Conservation (phyloP, 1,140 invertebrate species). For the Chlorops oryzae region DNA sequence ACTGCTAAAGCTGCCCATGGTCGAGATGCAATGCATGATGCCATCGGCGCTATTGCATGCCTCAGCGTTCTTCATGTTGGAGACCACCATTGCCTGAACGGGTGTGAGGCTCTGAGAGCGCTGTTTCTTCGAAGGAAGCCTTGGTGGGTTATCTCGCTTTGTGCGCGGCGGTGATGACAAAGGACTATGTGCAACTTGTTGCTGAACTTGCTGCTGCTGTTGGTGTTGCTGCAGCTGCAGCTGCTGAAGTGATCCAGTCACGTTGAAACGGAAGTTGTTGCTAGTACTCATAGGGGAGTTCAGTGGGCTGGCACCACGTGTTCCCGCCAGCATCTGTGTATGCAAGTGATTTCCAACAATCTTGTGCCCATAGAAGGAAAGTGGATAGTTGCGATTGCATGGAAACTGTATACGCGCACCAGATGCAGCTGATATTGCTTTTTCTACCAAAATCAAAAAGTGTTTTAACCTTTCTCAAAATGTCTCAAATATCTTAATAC, state of each 20-base stretch:
- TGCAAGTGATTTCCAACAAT: conserved; percentile 44
- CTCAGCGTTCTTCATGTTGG: conserved; percentile 28
- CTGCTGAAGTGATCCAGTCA: conserved; percentile 1
- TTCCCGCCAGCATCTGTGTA: conserved; percentile 39
- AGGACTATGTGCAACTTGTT: conserved; percentile 38
- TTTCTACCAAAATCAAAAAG: conserved; percentile 34
- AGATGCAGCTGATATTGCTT: conserved; percentile 78
- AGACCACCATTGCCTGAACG: conserved; percentile 48
- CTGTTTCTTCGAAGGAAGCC: conserved; percentile 63
- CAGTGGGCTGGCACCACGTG: conserved; percentile 36
- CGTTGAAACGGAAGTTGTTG: conserved; percentile 34
- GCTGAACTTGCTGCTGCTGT: conserved; percentile 16
- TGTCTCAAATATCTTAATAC: background rate
- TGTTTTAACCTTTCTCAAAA: no score
- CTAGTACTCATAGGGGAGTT: conserved; percentile 33
- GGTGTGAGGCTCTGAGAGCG: conserved; percentile 62
- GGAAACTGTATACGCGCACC: conserved; percentile 79
- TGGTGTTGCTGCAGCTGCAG: conserved; percentile 15
- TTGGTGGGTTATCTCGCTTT: conserved; percentile 51
- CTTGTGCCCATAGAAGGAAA: conserved; percentile 50
- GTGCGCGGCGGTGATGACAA: conserved; percentile 52
- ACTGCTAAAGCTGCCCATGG: no score
- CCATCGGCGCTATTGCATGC: conserved; percentile 29
- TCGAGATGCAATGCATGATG: conserved; percentile 11
- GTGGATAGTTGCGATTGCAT: conserved; percentile 62